These are phyloP conservation scores for Mungos mungo DNA, from an alignment of 2,113 vertebrate genomes.

Conservation along the genomic window DNA sequence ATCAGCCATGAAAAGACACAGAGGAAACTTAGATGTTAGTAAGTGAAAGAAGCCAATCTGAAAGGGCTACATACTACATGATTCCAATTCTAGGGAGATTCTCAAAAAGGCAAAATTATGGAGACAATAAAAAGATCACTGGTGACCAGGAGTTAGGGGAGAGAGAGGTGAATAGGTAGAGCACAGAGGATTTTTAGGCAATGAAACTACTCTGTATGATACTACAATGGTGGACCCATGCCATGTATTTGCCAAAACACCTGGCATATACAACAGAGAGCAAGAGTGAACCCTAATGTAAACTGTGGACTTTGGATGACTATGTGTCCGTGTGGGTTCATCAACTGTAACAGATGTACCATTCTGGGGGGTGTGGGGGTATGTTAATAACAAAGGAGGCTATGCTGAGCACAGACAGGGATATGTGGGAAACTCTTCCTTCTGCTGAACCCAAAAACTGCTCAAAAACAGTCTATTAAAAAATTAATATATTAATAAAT, in stretches of 20 bases:
- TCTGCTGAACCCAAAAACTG: background rate
- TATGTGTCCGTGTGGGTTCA: background rate
- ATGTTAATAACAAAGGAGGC: background rate
- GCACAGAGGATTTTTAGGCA: background rate
- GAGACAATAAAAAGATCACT: background rate
- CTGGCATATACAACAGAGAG: background rate
- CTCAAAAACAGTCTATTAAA: background rate
- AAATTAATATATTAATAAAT: slow-evolving; percentile 24
- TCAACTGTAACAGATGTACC: background rate
- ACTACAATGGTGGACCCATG: background rate
- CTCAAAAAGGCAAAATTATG: background rate
- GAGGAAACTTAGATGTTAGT: background rate
- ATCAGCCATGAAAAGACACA: background rate
- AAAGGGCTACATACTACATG: background rate
- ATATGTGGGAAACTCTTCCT: background rate
- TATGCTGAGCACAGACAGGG: background rate
- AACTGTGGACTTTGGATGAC: background rate
- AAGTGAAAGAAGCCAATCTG: background rate
- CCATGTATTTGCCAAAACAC: background rate
- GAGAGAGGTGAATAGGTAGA: background rate
- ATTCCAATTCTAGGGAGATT: background rate
- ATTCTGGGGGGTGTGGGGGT: background rate
- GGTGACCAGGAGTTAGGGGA: background rate
- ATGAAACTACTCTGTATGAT: background rate
- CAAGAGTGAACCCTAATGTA: background rate